phyloP scores from a whole-genome alignment of 2,797 vertebrate species.

The Kryptolebias ocellatus region DNA sequence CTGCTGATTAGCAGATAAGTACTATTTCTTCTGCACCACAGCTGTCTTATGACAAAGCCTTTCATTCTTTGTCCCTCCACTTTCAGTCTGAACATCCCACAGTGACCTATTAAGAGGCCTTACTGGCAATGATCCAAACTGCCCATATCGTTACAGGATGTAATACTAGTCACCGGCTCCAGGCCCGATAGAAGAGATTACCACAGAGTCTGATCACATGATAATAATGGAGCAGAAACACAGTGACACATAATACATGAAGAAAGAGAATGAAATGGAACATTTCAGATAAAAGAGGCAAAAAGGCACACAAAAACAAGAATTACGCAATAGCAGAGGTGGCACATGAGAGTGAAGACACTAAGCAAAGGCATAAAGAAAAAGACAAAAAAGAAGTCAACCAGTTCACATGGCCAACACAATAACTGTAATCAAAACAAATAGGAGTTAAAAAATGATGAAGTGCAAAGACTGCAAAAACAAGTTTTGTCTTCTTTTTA shows the following conservation, averaged over 20 bases:
- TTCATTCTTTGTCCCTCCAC: background rate
- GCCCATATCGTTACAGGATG: constrained; percentile 2
- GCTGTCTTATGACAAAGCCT: background rate
- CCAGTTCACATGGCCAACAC: too few species aligned
- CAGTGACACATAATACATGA: constrained; percentile 16
- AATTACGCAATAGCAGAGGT: background rate
- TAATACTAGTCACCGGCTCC: constrained; percentile 7
- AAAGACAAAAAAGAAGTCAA: too few species aligned
- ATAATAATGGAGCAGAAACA: constrained; percentile 30
- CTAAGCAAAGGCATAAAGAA: too few species aligned
- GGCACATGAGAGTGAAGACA: too few species aligned
- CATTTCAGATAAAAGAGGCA: constrained; percentile 7
- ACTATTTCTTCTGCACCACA: too few species aligned
- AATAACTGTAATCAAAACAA: too few species aligned
- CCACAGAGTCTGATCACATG: constrained; percentile 22
- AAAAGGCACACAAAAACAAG: background rate
- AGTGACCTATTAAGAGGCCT: constrained; percentile 16
- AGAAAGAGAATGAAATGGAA: constrained; percentile 4
- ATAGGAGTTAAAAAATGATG: too few species aligned
- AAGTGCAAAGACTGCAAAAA: too few species aligned
- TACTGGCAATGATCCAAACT: constrained; percentile 20
- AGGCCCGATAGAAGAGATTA: constrained; percentile 39
- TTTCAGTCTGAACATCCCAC: constrained; percentile 15
- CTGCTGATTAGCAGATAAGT: too few species aligned
- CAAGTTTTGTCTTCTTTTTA: too few species aligned